Conservation (phyloP, 2,797 vertebrate genomes). For the Phrynocephalus forsythii region DNA sequence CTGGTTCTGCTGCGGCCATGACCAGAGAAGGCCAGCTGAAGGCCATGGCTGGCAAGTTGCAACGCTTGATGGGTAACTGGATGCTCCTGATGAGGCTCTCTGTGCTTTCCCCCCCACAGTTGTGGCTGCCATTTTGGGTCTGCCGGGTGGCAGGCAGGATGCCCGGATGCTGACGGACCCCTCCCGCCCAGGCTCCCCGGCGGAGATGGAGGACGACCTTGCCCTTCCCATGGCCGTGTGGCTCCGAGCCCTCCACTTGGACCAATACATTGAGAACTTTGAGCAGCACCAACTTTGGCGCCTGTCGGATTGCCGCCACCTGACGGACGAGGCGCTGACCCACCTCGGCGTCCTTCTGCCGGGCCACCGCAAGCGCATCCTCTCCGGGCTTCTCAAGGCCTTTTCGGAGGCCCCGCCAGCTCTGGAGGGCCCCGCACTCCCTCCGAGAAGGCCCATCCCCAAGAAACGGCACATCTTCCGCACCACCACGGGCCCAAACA, state of each 20-base stretch:
- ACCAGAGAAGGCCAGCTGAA: no score
- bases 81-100: not conserved
- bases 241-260: constrained; percentile 86
- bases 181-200: not conserved
- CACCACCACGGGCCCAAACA: no score
- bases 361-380: constrained; percentile 89
- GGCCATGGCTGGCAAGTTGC: no score
- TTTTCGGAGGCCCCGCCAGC: constrained; percentile 22
- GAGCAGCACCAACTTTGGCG: constrained; percentile 73
- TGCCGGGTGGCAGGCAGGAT: accelerated
- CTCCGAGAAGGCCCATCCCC: constrained; percentile 79
- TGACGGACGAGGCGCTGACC: constrained; percentile 80
- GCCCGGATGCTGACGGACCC: constrained; percentile 2
- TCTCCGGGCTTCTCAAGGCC: constrained; percentile 85
- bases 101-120: constrained; percentile 25
- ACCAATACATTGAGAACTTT: constrained; percentile 86
- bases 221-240: constrained; percentile 80
- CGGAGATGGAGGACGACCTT: constrained; percentile 68
- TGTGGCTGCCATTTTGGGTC: not conserved
- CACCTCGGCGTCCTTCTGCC: constrained; percentile 85
- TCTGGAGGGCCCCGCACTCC: accelerated
- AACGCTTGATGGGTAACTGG: not conserved
- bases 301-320: constrained; percentile 81
- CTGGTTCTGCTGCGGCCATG: no score
- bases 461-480: constrained; percentile 86